Evolutionary conservation across 2,113 vertebrate species (phyloP).

Genomic region (Alethe diademata): DNA sequence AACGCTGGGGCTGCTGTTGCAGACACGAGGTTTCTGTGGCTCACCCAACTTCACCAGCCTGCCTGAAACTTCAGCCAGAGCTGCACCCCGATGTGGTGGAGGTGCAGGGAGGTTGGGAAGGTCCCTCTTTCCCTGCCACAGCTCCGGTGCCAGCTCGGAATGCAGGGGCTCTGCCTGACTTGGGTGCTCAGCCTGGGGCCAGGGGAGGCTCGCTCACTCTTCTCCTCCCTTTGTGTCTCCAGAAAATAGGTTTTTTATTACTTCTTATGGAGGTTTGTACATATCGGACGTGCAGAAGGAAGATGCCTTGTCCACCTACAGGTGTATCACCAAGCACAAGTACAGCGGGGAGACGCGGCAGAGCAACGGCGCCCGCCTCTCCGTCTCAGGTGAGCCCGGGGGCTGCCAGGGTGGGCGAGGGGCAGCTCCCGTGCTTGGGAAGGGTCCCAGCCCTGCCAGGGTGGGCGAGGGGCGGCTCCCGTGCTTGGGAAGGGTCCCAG

Average conservation of each 20-base stretch:
- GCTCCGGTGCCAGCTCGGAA: not conserved
- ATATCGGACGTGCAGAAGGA: slow-evolving; percentile 99
- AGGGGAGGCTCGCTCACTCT: not conserved
- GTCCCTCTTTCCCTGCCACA: not conserved
- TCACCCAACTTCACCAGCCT: not conserved
- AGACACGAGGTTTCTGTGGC: fast-evolving
- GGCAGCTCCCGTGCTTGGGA: fast-evolving
- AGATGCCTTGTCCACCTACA: slow-evolving; percentile 97
- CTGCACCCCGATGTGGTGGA: not conserved
- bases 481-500: fast-evolving
- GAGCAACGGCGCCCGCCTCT: slow-evolving; percentile 96
- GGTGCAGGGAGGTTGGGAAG: not conserved
- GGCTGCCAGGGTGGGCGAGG: fast-evolving
- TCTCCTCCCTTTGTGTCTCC: slow-evolving; percentile 61
- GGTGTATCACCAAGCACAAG: slow-evolving; percentile 99
- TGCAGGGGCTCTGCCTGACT: not conserved
- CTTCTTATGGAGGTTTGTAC: slow-evolving; percentile 93
- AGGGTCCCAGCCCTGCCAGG: not conserved
- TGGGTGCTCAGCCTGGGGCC: not conserved
- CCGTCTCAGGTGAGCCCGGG: slow-evolving; percentile 85
- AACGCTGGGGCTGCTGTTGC: not conserved
- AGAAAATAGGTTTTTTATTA: slow-evolving; percentile 98
- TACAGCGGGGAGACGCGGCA: slow-evolving; percentile 98
- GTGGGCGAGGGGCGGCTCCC: fast-evolving
- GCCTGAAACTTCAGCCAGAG: not conserved